These are phyloP conservation scores for Apogon hyalosoma DNA, from an alignment of 2,797 vertebrate genomes.

Conservation along the genomic window DNA sequence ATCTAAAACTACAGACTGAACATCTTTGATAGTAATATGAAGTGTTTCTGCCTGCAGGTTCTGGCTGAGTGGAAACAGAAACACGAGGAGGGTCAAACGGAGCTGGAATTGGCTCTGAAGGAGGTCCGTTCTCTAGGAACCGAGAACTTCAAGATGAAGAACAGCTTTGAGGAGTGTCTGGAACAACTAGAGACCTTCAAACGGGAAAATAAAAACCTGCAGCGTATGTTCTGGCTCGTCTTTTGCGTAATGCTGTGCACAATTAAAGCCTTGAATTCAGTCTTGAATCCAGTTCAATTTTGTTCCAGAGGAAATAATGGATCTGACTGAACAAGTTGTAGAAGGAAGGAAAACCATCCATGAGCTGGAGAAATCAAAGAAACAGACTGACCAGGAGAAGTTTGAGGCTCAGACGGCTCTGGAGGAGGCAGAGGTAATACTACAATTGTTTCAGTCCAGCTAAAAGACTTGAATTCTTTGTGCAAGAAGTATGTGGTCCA, in stretches of 20 bases:
- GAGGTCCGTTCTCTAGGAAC: slow-evolving; percentile 84
- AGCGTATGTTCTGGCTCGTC: slow-evolving; percentile 64
- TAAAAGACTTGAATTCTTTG: too few species aligned
- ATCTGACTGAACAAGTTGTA: slow-evolving; percentile 86
- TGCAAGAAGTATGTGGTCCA: too few species aligned
- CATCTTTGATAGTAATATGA: not conserved
- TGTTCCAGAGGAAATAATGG: slow-evolving; percentile 85
- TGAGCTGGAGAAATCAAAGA: slow-evolving; percentile 87
- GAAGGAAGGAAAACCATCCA: slow-evolving; percentile 85
- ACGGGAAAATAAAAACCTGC: slow-evolving; percentile 87
- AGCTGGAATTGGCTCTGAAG: slow-evolving; percentile 85
- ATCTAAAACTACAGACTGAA: too few species aligned
- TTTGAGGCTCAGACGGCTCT: slow-evolving; percentile 83
- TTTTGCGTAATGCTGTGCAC: not conserved
- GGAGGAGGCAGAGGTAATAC: slow-evolving; percentile 85
- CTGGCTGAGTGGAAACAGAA: slow-evolving; percentile 86
- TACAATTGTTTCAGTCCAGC: too few species aligned
- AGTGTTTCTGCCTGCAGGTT: not conserved
- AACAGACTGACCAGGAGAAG: slow-evolving; percentile 87
- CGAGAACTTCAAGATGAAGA: slow-evolving; percentile 87
- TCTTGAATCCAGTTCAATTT: not conserved
- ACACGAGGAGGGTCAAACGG: slow-evolving; percentile 84
- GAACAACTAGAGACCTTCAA: slow-evolving; percentile 86
- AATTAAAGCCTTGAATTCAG: not conserved
- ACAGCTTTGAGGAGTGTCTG: slow-evolving; percentile 85